Base-by-base conservation (phyloP, 2,113 vertebrate species). In the Coreoperca whiteheadi region DNA sequence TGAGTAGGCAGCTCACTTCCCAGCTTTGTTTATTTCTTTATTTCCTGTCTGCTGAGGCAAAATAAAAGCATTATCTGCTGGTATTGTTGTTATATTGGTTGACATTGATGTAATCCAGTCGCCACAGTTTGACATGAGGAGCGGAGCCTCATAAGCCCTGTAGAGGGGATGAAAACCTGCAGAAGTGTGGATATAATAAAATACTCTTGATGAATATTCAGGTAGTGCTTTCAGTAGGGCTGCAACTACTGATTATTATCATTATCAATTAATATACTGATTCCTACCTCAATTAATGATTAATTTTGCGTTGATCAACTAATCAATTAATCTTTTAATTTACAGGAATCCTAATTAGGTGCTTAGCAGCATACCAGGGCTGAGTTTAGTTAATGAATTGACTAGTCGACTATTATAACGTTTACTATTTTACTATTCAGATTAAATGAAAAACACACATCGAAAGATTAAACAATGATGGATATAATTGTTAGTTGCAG, bases 41-140 rank as follows among this genome's bases (percentile, higher is more conserved):
- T 76, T 84, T 87, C 48, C 82, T 70, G 60, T 76, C 65, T 80
- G 65, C 72, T 34, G 37, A 30, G 79, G 50, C 18, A 56, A 63
- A 84, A 76, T 54, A 83, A 78, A 75, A 80, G 65, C 63, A 75
- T 57, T 65, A 68, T 60, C 48, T 37, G 59, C 54, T 54, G 66
- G 15, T 66, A 11, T 28, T 67, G 15, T 60, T 72, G 28, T 56
- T 46, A 56, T 46, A 20, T 56, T 48, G 46, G 64, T 9, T 64
- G 71, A 70, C 71, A 25, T 2, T 82, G 56, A 41, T 73, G 39
- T 53, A 41, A 75, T 67, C 39, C 70, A 74, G 51, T 60, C 15
- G 4, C 57, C 20, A 51, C 30, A 30, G 54, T 41, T 0, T 43
- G 28, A 71, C 57, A 83, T 11, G 0, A 57, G 25, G 12, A 66